Percentiles rank a stretch among this genome's conserved stretches.
Conservation (phyloP, 2,797 vertebrate species). For the Coregonus ussuriensis region DNA sequence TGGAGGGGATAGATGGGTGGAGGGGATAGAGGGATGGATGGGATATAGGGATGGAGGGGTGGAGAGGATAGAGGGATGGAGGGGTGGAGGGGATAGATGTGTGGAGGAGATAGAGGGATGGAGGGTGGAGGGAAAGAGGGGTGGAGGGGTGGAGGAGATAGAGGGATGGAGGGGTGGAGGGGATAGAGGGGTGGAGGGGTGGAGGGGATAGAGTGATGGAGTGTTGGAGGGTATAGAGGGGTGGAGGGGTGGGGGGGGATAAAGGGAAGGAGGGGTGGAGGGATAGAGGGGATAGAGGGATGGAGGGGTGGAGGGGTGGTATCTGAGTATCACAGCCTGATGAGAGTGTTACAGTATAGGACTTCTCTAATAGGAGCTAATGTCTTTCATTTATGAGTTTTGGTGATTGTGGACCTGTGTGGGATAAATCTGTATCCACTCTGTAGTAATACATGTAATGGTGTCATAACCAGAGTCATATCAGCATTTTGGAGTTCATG, state of each 20-base stretch:
- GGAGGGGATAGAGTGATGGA: not conserved
- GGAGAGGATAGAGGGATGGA: not conserved
- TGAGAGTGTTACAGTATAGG: constrained; percentile 50
- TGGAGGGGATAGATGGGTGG: no score
- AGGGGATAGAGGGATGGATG: not conserved
- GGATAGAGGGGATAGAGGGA: not conserved
- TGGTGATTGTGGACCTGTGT: constrained; percentile 61
- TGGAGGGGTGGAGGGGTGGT: constrained; percentile 14
- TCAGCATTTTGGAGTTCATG: constrained; percentile 71
- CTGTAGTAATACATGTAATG: constrained; percentile 73
- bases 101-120: no score
- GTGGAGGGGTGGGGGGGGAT: not conserved
- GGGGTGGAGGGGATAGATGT: no score
- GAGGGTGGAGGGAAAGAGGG: no score
- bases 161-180: not conserved
- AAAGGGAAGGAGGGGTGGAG: not conserved
- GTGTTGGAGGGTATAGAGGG: not conserved
- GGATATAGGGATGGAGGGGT: no score
- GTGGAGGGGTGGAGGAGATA: no score
- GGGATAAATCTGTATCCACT: constrained; percentile 55
- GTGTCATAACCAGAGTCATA: constrained; percentile 73
- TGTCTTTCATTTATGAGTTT: constrained; percentile 69
- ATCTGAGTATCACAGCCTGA: constrained; percentile 12
- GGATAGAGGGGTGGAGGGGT: no score
- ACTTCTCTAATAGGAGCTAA: constrained; percentile 59